phyloP scores from a whole-genome alignment of 2,888 invertebrate genomes.

The Cheilosia variabilis region DNA sequence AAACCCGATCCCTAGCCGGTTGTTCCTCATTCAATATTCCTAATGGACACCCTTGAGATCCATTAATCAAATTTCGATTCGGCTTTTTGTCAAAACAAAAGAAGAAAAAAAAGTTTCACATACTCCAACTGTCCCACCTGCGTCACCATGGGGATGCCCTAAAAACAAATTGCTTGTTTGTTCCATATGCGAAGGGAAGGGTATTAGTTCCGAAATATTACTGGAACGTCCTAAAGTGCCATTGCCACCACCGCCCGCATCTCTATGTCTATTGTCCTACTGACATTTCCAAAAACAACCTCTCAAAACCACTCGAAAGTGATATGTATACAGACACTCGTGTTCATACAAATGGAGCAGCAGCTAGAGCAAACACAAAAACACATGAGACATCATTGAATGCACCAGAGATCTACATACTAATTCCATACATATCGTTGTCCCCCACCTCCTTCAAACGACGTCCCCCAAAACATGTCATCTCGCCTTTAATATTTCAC shows the following conservation, averaged over 20 bases:
- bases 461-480: constrained; percentile 62
- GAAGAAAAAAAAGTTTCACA: background rate
- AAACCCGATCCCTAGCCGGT: background rate
- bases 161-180: constrained; percentile 68
- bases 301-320: constrained; percentile 68
- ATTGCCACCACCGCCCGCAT: constrained; percentile 24
- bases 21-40: constrained; percentile 31
- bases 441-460: constrained; percentile 5
- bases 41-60: constrained; percentile 55
- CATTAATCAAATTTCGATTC: constrained; percentile 62
- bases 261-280: constrained; percentile 58
- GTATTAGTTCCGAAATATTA: constrained; percentile 64
- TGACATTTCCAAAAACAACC: constrained; percentile 70
- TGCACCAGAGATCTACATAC: constrained; percentile 56
- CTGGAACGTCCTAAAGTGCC: constrained; percentile 61
- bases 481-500: constrained; percentile 71
- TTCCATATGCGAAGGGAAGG: constrained; percentile 37
- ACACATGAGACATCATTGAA: constrained; percentile 51
- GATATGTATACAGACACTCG: constrained; percentile 51
- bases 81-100: constrained; percentile 36
- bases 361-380: constrained; percentile 11
- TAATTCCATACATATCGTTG: constrained; percentile 7
- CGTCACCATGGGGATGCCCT: constrained; percentile 65
- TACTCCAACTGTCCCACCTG: constrained; percentile 31
- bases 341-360: constrained; percentile 54